Evolutionary conservation across 2,888 invertebrate genomes (phyloP).

Genomic region (Acleris sparsana): DNA sequence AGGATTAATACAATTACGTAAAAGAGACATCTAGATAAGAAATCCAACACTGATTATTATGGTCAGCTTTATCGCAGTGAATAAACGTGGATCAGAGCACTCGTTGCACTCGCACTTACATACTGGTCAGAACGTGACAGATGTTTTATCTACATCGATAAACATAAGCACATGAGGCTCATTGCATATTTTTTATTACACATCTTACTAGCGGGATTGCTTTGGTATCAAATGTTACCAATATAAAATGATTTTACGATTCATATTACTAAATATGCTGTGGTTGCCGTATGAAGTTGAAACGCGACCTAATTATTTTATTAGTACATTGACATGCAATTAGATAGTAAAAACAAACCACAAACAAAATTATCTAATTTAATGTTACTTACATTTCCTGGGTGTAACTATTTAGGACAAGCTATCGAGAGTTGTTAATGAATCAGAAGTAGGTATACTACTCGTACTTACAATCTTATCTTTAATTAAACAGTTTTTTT

Average conservation of each 20-base stretch:
- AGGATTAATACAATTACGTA: too few species aligned
- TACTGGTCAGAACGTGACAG: too few species aligned
- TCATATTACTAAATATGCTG: slow-evolving; percentile 27
- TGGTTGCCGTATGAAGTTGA: slow-evolving; percentile 22
- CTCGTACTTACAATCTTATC: too few species aligned
- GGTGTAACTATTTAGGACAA: not conserved
- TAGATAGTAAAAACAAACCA: slow-evolving; percentile 4
- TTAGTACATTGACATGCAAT: slow-evolving; percentile 28
- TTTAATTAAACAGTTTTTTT: too few species aligned
- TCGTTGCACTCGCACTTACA: too few species aligned
- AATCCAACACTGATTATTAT: too few species aligned
- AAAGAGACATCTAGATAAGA: too few species aligned
- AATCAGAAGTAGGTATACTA: too few species aligned
- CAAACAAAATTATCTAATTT: slow-evolving; percentile 10
- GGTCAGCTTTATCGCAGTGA: too few species aligned
- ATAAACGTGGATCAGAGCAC: too few species aligned
- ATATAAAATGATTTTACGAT: slow-evolving; percentile 13
- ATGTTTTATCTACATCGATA: too few species aligned
- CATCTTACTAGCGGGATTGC: slow-evolving; percentile 2
- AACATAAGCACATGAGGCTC: not conserved
- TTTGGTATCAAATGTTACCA: slow-evolving; percentile 26
- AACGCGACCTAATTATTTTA: slow-evolving; percentile 28
- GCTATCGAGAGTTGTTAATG: not conserved
- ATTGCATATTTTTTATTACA: not conserved
- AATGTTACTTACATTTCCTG: not conserved